Evolutionary conservation across 2,797 vertebrate genomes (phyloP).

Genomic region (Rhinatrema bivittatum): DNA sequence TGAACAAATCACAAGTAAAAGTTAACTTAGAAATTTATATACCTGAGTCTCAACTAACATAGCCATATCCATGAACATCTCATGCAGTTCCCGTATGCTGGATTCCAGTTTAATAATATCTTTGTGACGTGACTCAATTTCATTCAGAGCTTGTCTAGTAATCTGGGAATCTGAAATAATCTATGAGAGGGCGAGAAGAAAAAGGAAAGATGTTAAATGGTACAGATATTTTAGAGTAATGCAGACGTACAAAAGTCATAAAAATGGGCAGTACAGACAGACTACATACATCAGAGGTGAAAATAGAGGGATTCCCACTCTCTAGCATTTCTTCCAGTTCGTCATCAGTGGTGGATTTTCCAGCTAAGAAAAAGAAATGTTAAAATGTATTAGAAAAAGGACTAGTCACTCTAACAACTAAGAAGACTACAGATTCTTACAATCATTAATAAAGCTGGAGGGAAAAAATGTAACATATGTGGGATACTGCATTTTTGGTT

Average conservation of each 20-base stretch:
- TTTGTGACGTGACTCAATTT: conserved; percentile 88
- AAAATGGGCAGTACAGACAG: neutral
- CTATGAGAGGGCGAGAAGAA: conserved; percentile 37
- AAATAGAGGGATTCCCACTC: conserved; percentile 85
- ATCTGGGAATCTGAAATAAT: conserved; percentile 92
- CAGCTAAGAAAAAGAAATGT: conserved; percentile 63
- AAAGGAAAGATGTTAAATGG: neutral
- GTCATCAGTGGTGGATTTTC: conserved; percentile 79
- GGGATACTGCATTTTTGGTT: too few relatives aligned
- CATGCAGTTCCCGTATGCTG: conserved; percentile 85
- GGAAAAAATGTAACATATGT: too few relatives aligned
- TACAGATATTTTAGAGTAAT: rapidly evolving
- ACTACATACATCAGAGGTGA: conserved; percentile 82
- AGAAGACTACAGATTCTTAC: too few relatives aligned
- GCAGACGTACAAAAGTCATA: rapidly evolving
- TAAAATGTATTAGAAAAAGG: too few relatives aligned
- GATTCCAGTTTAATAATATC: conserved; percentile 89
- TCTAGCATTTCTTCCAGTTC: conserved; percentile 92
- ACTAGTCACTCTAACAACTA: too few relatives aligned
- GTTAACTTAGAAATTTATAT: neutral
- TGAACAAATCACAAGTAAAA: rapidly evolving
- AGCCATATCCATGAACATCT: conserved; percentile 92
- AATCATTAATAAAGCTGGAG: too few relatives aligned
- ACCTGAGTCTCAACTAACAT: conserved; percentile 94
- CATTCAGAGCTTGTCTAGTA: conserved; percentile 83